These are phyloP conservation scores for Grapholita molesta DNA, from an alignment of 1,140 invertebrate genomes.

Conservation along the genomic window DNA sequence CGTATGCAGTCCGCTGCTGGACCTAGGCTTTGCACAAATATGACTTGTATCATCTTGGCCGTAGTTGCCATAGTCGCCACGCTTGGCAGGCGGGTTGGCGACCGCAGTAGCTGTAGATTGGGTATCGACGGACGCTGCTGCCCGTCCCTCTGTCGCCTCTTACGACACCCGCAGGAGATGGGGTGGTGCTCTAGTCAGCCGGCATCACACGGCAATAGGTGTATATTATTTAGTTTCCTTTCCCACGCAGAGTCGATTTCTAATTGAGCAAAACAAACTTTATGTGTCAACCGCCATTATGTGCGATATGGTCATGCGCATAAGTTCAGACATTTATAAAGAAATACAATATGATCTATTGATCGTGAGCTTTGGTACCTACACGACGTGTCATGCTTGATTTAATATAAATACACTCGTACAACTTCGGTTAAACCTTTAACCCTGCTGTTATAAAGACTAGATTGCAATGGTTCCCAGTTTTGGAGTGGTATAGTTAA, in stretches of 20 bases:
- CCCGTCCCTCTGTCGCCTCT: no score
- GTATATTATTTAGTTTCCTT: background rate
- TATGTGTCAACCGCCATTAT: background rate
- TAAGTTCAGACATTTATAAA: background rate
- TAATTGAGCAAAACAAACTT: background rate
- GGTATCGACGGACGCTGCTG: no score
- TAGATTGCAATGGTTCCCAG: background rate
- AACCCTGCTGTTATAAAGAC: background rate
- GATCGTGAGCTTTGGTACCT: background rate
- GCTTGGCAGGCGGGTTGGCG: no score
- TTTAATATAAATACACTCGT: background rate
- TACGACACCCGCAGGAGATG: no score
- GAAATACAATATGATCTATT: slow-evolving; percentile 1
- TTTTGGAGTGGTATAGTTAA: background rate
- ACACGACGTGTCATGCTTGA: background rate
- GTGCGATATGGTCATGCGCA: background rate
- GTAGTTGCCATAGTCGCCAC: no score
- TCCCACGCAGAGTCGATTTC: background rate
- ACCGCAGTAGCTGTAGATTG: no score
- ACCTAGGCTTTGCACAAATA: no score
- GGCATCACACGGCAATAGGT: no score
- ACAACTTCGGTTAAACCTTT: background rate
- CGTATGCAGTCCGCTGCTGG: no score
- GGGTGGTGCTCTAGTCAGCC: no score
- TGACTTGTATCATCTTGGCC: no score